Conservation (phyloP, 2,888 invertebrate species). For the Digitonthophagus gazella region DNA sequence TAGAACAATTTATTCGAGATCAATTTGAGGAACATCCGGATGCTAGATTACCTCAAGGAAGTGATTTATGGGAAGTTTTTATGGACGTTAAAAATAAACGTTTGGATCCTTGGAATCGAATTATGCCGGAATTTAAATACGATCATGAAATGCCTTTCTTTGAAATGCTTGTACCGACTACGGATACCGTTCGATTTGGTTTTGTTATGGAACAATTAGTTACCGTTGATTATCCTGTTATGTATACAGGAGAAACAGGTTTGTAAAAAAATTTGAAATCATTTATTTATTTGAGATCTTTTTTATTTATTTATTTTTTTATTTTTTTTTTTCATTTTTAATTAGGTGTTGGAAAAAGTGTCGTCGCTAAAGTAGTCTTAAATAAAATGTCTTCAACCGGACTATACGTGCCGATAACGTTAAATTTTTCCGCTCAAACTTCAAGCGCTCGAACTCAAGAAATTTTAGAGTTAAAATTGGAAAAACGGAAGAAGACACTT, state of each 20-base stretch:
- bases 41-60: conserved; percentile 68
- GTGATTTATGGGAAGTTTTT: conserved; percentile 73
- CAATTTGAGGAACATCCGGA: conserved; percentile 71
- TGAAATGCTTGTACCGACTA: conserved; percentile 86
- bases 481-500: conserved; percentile 75
- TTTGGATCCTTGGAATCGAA: conserved; percentile 76
- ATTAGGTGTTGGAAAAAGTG: conserved; percentile 85
- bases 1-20: conserved; percentile 67
- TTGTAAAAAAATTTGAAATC: neutral
- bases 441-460: conserved; percentile 80
- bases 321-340: neutral
- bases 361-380: conserved; percentile 74
- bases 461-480: conserved; percentile 82
- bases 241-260: conserved; percentile 89
- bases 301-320: neutral
- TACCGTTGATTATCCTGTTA: conserved; percentile 70
- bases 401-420: conserved; percentile 69
- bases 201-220: conserved; percentile 76
- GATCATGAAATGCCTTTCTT: conserved; percentile 74
- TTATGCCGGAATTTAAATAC: conserved; percentile 73
- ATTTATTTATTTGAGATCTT: neutral
- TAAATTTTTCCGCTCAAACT: conserved; percentile 92
- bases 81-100: conserved; percentile 68
- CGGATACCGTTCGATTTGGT: conserved; percentile 86
- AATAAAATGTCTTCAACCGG: conserved; percentile 61